Percentiles rank a stretch among this genome's conserved stretches.
These are phyloP conservation scores for Ladona fulva DNA, from an alignment of 1,140 invertebrate genomes.

Conservation along the genomic window DNA sequence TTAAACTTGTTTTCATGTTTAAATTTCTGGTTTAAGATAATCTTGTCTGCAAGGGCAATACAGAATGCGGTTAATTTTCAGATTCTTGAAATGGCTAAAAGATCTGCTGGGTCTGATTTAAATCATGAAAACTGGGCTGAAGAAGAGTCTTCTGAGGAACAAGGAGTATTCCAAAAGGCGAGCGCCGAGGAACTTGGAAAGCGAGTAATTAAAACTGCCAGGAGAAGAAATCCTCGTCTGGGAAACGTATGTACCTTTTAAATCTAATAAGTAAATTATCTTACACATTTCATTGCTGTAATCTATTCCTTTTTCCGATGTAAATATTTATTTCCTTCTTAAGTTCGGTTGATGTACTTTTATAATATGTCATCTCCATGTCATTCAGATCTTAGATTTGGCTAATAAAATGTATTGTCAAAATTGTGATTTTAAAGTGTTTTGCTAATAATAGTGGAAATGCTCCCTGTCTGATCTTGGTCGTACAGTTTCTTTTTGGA, in stretches of 20 bases:
- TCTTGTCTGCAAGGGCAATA: no score
- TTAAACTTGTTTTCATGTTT: no score
- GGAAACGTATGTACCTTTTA: slow-evolving; percentile 22
- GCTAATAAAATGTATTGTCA: no score
- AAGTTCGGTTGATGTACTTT: slow-evolving; percentile 23
- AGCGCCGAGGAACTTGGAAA: slow-evolving; percentile 57
- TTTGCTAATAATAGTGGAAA: slow-evolving; percentile 24
- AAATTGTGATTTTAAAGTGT: slow-evolving; percentile 18
- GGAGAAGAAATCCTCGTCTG: slow-evolving; percentile 42
- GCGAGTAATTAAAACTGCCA: slow-evolving; percentile 68
- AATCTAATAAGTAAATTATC: slow-evolving; percentile 22
- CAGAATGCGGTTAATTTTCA: neutral
- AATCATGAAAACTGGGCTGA: slow-evolving; percentile 88
- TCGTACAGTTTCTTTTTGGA: slow-evolving; percentile 20
- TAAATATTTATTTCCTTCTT: slow-evolving; percentile 21
- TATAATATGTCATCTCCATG: no score
- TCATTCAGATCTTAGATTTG: no score
- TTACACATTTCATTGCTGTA: no score
- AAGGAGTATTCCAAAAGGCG: slow-evolving; percentile 61
- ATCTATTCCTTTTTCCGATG: no score
- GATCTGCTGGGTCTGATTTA: slow-evolving; percentile 63
- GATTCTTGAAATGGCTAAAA: slow-evolving; percentile 58
- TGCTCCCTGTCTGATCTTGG: slow-evolving; percentile 17
- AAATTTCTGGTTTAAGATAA: no score
- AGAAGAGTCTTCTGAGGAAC: slow-evolving; percentile 69